Conservation (phyloP, 2,888 invertebrate genomes). For the Caenorhabditis sinica region DNA sequence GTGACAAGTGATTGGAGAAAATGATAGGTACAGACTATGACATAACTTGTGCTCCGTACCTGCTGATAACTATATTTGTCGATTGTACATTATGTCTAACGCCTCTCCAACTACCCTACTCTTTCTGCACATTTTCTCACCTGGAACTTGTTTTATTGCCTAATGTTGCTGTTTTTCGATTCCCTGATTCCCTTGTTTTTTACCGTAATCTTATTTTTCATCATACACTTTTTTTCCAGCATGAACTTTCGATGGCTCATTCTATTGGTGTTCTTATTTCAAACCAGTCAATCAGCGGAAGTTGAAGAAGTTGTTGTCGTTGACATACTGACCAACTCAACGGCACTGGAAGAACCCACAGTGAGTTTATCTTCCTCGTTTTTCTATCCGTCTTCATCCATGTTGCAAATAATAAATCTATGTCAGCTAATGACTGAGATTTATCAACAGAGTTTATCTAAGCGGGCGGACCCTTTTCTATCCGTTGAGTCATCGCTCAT, state of each 20-base stretch:
- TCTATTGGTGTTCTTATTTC: slow-evolving; percentile 36
- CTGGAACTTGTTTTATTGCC: slow-evolving; percentile 11
- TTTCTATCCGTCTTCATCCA: slow-evolving; percentile 31
- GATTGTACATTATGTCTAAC: slow-evolving; percentile 11
- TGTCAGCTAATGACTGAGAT: slow-evolving; percentile 54
- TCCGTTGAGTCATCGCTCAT: slow-evolving; percentile 59
- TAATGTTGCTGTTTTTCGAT: background rate
- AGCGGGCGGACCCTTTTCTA: slow-evolving; percentile 52
- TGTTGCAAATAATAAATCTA: slow-evolving; percentile 51
- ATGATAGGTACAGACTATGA: slow-evolving; percentile 54
- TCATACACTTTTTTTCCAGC: slow-evolving; percentile 29
- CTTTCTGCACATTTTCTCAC: background rate
- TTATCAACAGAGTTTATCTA: slow-evolving; percentile 63
- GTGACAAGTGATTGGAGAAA: slow-evolving; percentile 48
- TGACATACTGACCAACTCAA: slow-evolving; percentile 46
- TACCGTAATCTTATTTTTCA: background rate
- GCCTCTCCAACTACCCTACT: background rate
- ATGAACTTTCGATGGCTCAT: slow-evolving; percentile 59
- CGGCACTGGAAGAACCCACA: slow-evolving; percentile 46
- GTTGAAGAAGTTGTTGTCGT: slow-evolving; percentile 41
- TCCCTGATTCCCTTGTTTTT: background rate
- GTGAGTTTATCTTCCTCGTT: slow-evolving; percentile 44
- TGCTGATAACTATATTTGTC: slow-evolving; percentile 58
- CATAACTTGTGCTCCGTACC: slow-evolving; percentile 45
- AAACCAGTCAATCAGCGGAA: background rate